Evolutionary conservation across 1,140 invertebrate genomes (phyloP), one percentile per base, ranked within the genome.

Genomic region (Drosophila setifemur): DNA sequence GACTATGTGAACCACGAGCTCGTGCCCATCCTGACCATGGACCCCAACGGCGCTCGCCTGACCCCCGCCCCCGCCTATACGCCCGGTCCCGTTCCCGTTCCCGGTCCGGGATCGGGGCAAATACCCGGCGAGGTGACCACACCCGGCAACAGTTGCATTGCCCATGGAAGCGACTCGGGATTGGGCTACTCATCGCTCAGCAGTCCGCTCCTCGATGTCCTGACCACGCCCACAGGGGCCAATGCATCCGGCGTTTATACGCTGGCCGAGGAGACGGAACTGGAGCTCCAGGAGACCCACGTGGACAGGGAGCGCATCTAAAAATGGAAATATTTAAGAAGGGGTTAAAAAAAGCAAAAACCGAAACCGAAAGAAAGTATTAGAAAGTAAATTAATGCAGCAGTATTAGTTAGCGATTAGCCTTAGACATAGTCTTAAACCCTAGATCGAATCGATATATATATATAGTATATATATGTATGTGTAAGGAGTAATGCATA

Each of bases 211-310:
- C 64, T 90, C 33, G 88, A 90, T 11, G 81, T 67, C 25, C 44
- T 88, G 21, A 70, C 68, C 19, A 64, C 79, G 6, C 54, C 66
- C 76, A 91, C 81, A 31, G 55, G 52, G 0, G 52, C 35, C 4
- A n/a, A 50, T 9, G 40, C 49, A 19, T 66, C 60, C 3, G 92
- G 93, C 1, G 93, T 93, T 7, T 94, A 94, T 58, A 94, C 93
- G n/a, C 89, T 94, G 39, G 92, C 93, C 25, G 93, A 94, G 78
- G 93, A 94, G 61, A 93, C 93, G 47, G 93, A 94, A 83, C 90
- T 92, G 43, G 93, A 94, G 64, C 58, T 86, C 44, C 79, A 83
- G 67, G 81, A 83, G 39, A 69, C 79, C 44, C 93, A 93, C 66
- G 60, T 64, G 19, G 93, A 93, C 9, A 76, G 37, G 43, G 81